Evolutionary conservation across 2,797 vertebrate species (phyloP).

Genomic region (Uromys caudimaculatus): DNA sequence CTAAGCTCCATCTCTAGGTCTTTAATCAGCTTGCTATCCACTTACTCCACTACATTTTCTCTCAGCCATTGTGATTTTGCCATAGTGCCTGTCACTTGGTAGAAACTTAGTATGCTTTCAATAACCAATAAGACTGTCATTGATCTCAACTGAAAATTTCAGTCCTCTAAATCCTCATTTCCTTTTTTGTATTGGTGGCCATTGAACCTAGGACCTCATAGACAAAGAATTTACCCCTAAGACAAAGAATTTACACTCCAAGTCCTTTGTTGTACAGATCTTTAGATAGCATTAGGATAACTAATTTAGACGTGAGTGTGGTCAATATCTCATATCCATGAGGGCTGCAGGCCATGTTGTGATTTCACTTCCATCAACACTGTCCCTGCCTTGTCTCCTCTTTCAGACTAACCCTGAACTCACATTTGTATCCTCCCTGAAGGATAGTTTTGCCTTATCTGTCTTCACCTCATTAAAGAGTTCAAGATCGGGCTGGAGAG

Average conservation of each 20-base stretch:
- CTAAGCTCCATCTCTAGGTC: background rate
- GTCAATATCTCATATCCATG: background rate
- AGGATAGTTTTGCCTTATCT: background rate
- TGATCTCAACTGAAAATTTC: background rate
- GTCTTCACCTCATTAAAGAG: background rate
- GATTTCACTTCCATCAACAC: slow-evolving; percentile 14
- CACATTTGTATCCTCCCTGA: background rate
- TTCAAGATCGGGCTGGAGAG: slow-evolving; percentile 11
- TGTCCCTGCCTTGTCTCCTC: background rate
- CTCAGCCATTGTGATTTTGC: background rate
- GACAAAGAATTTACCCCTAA: background rate
- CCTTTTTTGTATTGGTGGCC: background rate
- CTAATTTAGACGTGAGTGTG: slow-evolving; percentile 3
- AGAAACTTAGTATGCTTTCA: background rate
- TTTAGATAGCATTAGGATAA: background rate
- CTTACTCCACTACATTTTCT: background rate
- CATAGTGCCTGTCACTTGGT: background rate
- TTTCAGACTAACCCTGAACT: background rate
- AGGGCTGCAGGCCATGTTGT: background rate
- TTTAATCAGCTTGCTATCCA: background rate
- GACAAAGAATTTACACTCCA: background rate
- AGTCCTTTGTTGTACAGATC: background rate
- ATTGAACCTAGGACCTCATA: background rate
- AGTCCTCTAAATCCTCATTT: background rate
- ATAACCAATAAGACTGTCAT: background rate